These are phyloP conservation scores for Verasper variegatus DNA, from an alignment of 2,113 vertebrate species.

Conservation along the genomic window DNA sequence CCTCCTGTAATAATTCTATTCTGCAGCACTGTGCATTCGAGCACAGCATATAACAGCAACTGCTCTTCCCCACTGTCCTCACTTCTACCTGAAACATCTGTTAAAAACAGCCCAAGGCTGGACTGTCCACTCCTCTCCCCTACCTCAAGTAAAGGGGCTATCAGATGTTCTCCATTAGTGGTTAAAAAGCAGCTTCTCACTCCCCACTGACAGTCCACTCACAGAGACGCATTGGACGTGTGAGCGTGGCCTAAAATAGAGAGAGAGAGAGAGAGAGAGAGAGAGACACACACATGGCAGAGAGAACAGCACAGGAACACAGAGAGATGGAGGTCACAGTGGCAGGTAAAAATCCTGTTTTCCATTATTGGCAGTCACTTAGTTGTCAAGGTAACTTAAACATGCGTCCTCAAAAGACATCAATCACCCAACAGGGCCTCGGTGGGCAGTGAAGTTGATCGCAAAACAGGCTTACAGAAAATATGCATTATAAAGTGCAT, in stretches of 20 bases:
- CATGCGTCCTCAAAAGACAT: not conserved
- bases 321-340: constrained; percentile 21
- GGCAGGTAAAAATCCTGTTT: constrained; percentile 28
- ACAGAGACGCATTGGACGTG: not conserved
- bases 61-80: not conserved
- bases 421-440: not conserved
- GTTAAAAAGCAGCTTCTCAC: constrained; percentile 40
- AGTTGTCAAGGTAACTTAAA: constrained; percentile 58
- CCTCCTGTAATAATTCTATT: constrained; percentile 8
- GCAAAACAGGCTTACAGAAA: not conserved
- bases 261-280: constrained; percentile 2
- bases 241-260: not conserved
- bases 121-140: constrained; percentile 14
- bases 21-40: constrained; percentile 9
- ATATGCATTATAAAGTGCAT: not conserved
- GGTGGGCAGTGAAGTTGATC: not conserved
- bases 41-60: not conserved
- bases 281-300: not conserved
- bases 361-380: constrained; percentile 14
- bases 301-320: constrained; percentile 8
- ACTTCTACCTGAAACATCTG: constrained; percentile 10
- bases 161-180: constrained; percentile 44
- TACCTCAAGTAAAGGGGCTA: constrained; percentile 15
- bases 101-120: constrained; percentile 20
- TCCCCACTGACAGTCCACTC: constrained; percentile 21